Base-by-base conservation (phyloP, 2,888 invertebrate genomes). In the Priocnemis perturbator region DNA sequence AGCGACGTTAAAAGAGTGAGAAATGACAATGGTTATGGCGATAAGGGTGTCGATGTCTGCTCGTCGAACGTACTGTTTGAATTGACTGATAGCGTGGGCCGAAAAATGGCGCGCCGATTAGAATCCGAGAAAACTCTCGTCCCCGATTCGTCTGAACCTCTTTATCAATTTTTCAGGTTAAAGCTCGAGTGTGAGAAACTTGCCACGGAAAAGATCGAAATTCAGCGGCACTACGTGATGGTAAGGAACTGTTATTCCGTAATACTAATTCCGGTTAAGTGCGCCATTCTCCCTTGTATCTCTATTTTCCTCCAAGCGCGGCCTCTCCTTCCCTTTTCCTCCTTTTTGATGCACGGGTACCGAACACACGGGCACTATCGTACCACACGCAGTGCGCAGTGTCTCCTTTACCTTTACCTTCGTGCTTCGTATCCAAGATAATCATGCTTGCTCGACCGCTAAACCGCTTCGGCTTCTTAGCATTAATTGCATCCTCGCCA, bases 161-260 rank as follows among this genome's bases (percentile, higher is more conserved):
- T 53, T 44, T 48, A 52, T 57, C 76, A 56, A 56, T 78, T 78
- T 84, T 82, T 52, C 92, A 93, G 93, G 90, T 91, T 96, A 90
- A 95, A 96, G 91, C 92, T 95, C 91, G 96, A 96, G 91, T 95
- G 95, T 90, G 96, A 96, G 91, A 96, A 96, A 90, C 90, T 96
- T 90, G 95, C 95, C 86, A 94, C 94, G 89, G 96, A 96, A 91
- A 96, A 96, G 91, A 95, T 95, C 85, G 95, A 96, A 91, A 95
- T 96, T 91, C 96, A 96, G 90, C 92, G 96, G 90, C 95, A 96
- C 91, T 96, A 96, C 91, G 95, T 96, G 81, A 96, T 96, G 96
- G 95, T 95, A 90, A 93, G 94, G 76, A 77, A 82, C 74, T 66
- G 73, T 69, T 67, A 64, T 67, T 75, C 67, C 62, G 73, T 73